Evolutionary conservation across 2,797 vertebrate species (phyloP).

Genomic region (Coccyzus lansbergi): DNA sequence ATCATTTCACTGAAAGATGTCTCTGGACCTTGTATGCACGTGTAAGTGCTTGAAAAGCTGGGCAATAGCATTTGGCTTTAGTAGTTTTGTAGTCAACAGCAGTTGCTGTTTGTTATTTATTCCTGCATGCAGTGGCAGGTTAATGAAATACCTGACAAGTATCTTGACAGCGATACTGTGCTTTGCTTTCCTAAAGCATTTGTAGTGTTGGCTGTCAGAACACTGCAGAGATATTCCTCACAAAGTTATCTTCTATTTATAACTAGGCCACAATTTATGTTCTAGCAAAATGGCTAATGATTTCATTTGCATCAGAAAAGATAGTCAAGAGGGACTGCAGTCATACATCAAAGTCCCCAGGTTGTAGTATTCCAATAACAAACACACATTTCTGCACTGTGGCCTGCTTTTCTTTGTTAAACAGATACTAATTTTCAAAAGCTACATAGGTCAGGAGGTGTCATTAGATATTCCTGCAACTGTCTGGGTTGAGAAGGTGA

Average conservation of each 20-base stretch:
- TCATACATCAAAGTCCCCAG: neutral
- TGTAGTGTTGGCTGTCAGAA: neutral
- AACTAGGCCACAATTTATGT: neutral
- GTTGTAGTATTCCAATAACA: neutral
- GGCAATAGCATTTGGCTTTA: neutral
- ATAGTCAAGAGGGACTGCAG: neutral
- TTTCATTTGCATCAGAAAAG: constrained; percentile 1
- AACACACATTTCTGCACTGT: neutral
- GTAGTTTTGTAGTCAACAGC: neutral
- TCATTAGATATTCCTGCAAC: neutral
- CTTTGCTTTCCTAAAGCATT: neutral
- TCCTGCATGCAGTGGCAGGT: neutral
- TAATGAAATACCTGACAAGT: constrained; percentile 5
- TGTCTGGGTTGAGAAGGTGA: neutral
- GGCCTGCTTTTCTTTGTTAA: neutral
- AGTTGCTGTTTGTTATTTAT: neutral
- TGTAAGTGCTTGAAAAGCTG: neutral
- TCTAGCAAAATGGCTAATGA: neutral
- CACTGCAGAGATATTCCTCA: neutral
- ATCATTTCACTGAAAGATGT: neutral
- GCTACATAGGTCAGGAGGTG: fast-evolving
- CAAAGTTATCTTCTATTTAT: neutral
- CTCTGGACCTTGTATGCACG: fast-evolving
- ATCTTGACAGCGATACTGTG: neutral
- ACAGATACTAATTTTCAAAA: neutral